Evolutionary conservation across 1,140 invertebrate species (phyloP), one percentile per base, ranked within the genome.

Genomic region (Adoxophyes honmai): DNA sequence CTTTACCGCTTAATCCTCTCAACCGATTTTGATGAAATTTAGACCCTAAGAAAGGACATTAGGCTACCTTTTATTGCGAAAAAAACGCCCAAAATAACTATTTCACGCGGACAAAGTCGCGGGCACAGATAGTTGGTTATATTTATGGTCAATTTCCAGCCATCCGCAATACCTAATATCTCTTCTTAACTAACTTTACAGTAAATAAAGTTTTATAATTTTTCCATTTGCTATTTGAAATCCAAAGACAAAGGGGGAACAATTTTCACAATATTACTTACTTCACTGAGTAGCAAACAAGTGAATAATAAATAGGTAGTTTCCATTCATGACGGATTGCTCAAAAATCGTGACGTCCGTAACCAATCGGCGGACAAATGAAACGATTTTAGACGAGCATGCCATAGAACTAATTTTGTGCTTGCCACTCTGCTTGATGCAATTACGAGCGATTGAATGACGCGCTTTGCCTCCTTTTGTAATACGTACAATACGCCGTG

Each of bases 401-500:
- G n/a, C 42, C 21, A 11, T 48, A 48, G n/a, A 48, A 48, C 39
- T 16, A 21, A 44, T 48, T 48, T 21, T 48, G 16, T 48, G 18
- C 16, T 6, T 48, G 42, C 42, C 42, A 48, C 16, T 28, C 42
- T 8, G 42, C 16, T 48, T 11, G 28, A 48, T 48, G 18, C 16
- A 33, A 48, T 28, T 28, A 28, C 21, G 21, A 28, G 42, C 11
- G 21, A 21, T 48, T 48, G 21, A 48, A 48, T 48, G 18, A 21
- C 11, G 9, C 42, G 11, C 21, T 48, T 48, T 18, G 28, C 62
- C 64, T 55, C 34, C 59, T 57, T 62, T 62, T 66, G 59, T 66
- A 16, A 52, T 54, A 33, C 52, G 18, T 16, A 57, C 37, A 57
- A 59, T 53, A 11, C 21, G 21, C n/a, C 10, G 11, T 44, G 18